These are phyloP conservation scores for Elegia similella DNA, from an alignment of 2,888 invertebrate genomes.

Conservation along the genomic window DNA sequence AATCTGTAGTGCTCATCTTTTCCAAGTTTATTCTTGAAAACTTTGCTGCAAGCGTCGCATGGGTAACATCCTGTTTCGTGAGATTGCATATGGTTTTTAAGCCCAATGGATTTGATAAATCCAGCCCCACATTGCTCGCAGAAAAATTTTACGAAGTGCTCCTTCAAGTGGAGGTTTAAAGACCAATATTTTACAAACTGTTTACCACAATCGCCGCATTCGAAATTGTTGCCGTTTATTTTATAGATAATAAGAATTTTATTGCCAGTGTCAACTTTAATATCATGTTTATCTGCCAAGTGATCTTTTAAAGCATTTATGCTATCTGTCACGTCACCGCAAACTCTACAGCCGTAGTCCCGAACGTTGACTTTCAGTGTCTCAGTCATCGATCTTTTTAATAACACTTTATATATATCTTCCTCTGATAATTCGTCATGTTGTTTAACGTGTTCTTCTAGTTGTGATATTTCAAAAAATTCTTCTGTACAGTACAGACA, in stretches of 20 bases:
- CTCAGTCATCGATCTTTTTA: background rate
- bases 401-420: background rate
- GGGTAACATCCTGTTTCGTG: slow-evolving; percentile 31
- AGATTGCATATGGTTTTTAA: slow-evolving; percentile 35
- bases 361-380: background rate
- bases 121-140: slow-evolving; percentile 44
- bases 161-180: slow-evolving; percentile 40
- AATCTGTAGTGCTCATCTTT: slow-evolving; percentile 13
- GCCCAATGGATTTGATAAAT: slow-evolving; percentile 35
- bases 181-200: slow-evolving; percentile 15
- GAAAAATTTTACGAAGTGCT: slow-evolving; percentile 43
- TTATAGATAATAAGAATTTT: slow-evolving; percentile 18
- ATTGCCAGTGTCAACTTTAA: slow-evolving; percentile 11
- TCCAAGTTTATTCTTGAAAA: slow-evolving; percentile 11
- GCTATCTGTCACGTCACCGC: slow-evolving; percentile 11
- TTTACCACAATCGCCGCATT: slow-evolving; percentile 16
- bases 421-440: background rate
- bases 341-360: slow-evolving; percentile 24
- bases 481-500: background rate
- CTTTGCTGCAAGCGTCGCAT: slow-evolving; percentile 19
- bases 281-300: slow-evolving; percentile 17
- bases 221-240: slow-evolving; percentile 8
- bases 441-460: background rate
- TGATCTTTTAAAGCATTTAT: slow-evolving; percentile 21
- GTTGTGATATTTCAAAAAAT: background rate